A percentile compares a stretch with the other conserved stretches of the same genome.
These are phyloP conservation scores for Spea hammondii DNA, from an alignment of 2,797 vertebrate species.

Conservation along the genomic window DNA sequence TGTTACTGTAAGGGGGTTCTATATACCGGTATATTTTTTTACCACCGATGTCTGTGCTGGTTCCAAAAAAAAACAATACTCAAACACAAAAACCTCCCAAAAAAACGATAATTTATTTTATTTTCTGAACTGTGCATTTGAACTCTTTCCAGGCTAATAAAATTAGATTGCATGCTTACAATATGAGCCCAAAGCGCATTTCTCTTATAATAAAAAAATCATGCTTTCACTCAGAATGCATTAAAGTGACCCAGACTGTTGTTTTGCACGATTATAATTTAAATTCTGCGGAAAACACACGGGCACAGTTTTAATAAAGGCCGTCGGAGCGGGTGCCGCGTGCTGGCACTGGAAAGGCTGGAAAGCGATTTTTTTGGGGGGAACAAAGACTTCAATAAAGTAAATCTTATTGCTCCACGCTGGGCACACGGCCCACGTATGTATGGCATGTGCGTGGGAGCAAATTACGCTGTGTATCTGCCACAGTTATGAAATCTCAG, in stretches of 20 bases:
- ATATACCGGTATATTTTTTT: background rate
- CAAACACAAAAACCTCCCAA: background rate
- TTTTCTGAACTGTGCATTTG: conserved; percentile 17
- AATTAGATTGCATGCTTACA: conserved; percentile 36
- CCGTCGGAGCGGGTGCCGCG: background rate
- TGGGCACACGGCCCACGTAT: conserved; percentile 3
- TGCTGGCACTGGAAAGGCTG: background rate
- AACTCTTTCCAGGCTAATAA: conserved; percentile 43
- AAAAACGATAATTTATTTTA: conserved; percentile 30
- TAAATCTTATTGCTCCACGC: background rate
- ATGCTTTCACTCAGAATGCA: conserved; percentile 28
- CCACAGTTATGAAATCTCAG: conserved; percentile 1
- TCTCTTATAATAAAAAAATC: conserved; percentile 33
- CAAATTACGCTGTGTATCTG: conserved; percentile 19
- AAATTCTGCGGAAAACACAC: background rate
- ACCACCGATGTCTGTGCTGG: conserved; percentile 38
- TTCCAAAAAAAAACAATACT: background rate
- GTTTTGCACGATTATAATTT: conserved; percentile 17
- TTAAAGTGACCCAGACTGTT: conserved; percentile 18
- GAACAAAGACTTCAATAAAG: background rate
- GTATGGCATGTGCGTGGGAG: background rate
- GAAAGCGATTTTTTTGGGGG: background rate
- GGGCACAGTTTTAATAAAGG: background rate
- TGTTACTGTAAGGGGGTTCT: background rate
- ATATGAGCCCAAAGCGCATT: conserved; percentile 26